Conservation (phyloP, 2,113 vertebrate species). For the Tragelaphus strepsiceros region DNA sequence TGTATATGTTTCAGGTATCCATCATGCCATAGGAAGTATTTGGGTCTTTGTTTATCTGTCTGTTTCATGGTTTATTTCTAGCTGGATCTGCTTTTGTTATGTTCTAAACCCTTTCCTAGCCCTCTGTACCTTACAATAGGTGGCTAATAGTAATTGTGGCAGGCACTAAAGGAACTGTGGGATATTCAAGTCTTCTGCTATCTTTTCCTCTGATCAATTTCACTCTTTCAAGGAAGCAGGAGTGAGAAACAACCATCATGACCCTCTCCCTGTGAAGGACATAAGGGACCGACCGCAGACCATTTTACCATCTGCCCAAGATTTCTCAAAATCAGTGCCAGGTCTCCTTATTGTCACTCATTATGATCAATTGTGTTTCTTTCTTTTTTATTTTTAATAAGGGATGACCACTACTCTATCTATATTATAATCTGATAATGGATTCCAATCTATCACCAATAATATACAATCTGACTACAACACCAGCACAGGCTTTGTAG, state of each 20-base stretch:
- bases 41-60: neutral
- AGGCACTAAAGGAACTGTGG: neutral
- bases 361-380: neutral
- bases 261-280: neutral
- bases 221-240: neutral
- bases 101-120: neutral
- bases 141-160: neutral
- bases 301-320: neutral
- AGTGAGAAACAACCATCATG: neutral
- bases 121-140: neutral
- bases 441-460: neutral
- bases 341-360: neutral
- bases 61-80: neutral
- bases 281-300: neutral
- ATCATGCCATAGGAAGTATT: neutral
- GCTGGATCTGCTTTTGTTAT: neutral
- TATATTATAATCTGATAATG: neutral
- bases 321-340: constrained; percentile 20
- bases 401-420: neutral
- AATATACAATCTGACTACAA: neutral
- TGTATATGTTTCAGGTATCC: neutral
- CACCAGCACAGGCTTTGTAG: neutral
- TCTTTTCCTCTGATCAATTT: neutral
- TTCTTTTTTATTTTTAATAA: neutral
- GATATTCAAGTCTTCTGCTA: neutral